Percentiles rank a stretch among this genome's conserved stretches.
Evolutionary conservation across 2,888 invertebrate species (phyloP).

Genomic region (Pocota personata): DNA sequence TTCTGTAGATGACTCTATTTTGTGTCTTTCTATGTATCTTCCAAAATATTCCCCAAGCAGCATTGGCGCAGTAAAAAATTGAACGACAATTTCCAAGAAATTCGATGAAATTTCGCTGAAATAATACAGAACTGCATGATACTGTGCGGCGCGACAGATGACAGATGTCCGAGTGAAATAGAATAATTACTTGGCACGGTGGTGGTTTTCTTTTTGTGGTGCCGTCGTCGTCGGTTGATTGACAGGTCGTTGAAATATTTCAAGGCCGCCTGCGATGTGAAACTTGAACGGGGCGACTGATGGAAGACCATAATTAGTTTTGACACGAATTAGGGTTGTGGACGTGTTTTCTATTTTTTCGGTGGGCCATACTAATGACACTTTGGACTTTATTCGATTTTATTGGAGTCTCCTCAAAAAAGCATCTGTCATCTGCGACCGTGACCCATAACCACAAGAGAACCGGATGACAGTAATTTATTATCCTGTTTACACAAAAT

Average conservation of each 20-base stretch:
- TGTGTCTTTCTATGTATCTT: constrained; percentile 12
- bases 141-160: constrained; percentile 16
- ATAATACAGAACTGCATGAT: constrained; percentile 28
- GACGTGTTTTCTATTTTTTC: not conserved
- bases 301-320: constrained; percentile 46
- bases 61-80: constrained; percentile 41
- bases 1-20: constrained; percentile 64
- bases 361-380: constrained; percentile 25
- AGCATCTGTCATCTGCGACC: constrained; percentile 45
- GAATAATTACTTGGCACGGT: constrained; percentile 34
- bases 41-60: constrained; percentile 10
- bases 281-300: constrained; percentile 24
- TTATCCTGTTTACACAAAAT: constrained; percentile 53
- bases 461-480: constrained; percentile 54
- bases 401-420: not conserved
- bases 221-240: constrained; percentile 48
- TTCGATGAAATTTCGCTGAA: constrained; percentile 60
- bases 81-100: constrained; percentile 48
- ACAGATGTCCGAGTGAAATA: constrained; percentile 53
- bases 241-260: constrained; percentile 50
- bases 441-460: constrained; percentile 25
- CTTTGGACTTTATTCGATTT: constrained; percentile 35
- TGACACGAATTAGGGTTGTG: constrained; percentile 46
- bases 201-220: not conserved
- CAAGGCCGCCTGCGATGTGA: constrained; percentile 46